Evolutionary conservation across 2,888 invertebrate genomes (phyloP).

Genomic region (Melangyna quadrimaculata): DNA sequence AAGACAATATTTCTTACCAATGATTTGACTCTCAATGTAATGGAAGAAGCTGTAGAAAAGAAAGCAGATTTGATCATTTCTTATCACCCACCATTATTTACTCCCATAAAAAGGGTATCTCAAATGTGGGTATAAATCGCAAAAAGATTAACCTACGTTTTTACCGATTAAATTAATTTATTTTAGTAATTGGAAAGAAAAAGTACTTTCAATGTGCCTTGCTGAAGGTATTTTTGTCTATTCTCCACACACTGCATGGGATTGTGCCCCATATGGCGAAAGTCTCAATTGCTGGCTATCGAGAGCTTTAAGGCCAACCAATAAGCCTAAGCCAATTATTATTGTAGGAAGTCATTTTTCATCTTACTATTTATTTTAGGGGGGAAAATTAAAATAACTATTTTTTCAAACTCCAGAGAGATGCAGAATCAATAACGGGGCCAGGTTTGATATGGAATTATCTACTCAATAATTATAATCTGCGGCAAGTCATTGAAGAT

Average conservation of each 20-base stretch:
- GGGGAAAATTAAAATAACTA: background rate
- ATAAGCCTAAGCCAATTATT: constrained; percentile 74
- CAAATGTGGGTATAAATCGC: constrained; percentile 84
- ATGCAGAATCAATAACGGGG: constrained; percentile 79
- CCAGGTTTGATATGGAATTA: constrained; percentile 83
- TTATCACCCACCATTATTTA: constrained; percentile 98
- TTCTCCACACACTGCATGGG: constrained; percentile 96
- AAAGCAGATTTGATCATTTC: constrained; percentile 91
- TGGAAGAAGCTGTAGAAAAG: constrained; percentile 88
- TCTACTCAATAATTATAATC: constrained; percentile 80
- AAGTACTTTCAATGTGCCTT: constrained; percentile 89
- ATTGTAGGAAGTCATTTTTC: constrained; percentile 50
- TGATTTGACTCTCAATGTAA: constrained; percentile 94
- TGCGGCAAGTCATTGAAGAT: constrained; percentile 84
- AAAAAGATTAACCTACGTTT: background rate
- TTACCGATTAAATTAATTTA: background rate
- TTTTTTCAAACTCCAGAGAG: constrained; percentile 34
- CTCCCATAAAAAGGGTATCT: constrained; percentile 89
- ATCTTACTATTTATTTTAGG: background rate
- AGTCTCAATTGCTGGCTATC: constrained; percentile 98
- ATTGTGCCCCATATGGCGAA: constrained; percentile 85
- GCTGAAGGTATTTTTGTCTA: constrained; percentile 93
- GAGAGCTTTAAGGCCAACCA: constrained; percentile 77
- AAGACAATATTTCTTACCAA: constrained; percentile 91
- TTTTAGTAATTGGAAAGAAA: constrained; percentile 88